Evolutionary conservation across 2,797 vertebrate genomes (phyloP).

Genomic region (Crenichthys baileyi): DNA sequence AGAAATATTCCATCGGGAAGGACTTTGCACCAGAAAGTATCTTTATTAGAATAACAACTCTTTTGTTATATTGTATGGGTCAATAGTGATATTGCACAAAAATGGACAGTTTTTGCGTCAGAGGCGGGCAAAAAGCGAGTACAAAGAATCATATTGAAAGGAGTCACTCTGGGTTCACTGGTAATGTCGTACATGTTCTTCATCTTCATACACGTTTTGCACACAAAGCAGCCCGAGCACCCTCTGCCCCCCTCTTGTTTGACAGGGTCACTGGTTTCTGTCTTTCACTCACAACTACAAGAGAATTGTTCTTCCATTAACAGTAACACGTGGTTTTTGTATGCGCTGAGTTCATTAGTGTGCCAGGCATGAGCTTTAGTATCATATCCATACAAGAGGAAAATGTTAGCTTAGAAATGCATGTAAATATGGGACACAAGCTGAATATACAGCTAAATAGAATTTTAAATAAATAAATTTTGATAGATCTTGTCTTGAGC

Average conservation of each 20-base stretch:
- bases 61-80: conserved; percentile 8
- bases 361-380: not conserved
- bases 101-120: conserved; percentile 30
- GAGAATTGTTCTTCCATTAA: conserved; percentile 19
- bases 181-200: conserved; percentile 56
- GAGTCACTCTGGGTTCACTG: conserved; percentile 53
- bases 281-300: conserved; percentile 13
- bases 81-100: conserved; percentile 16
- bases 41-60: conserved; percentile 5
- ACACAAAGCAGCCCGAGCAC: conserved; percentile 13
- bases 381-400: not conserved
- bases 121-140: conserved; percentile 16
- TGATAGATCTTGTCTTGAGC: not conserved
- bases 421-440: not conserved
- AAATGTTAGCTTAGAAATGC: not conserved
- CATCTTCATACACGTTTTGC: conserved; percentile 44
- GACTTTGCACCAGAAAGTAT: not conserved
- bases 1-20: not conserved
- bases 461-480: too few relatives aligned
- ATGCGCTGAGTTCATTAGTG: conserved; percentile 1
- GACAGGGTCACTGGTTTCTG: conserved; percentile 26
- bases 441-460: not conserved
- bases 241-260: conserved; percentile 1
- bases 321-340: conserved; percentile 20
- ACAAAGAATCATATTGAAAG: conserved; percentile 37